Base-by-base conservation (phyloP, 37 sponge, comb jelly and placozoan genomes). In the Agelas oroides region DNA sequence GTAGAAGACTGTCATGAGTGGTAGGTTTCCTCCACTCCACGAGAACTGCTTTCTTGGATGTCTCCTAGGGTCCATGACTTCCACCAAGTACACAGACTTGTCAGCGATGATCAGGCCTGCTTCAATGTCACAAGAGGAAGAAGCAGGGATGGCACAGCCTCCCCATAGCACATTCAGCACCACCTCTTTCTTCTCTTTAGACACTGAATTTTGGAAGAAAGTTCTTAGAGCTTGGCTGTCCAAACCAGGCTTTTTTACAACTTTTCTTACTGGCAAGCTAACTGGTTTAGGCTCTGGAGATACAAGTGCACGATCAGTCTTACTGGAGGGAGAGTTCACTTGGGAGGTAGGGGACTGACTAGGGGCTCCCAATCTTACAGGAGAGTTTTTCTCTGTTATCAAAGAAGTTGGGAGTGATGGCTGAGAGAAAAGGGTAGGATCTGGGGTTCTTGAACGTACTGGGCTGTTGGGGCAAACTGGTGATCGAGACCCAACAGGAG, bases 81-180 rank as follows among this genome's bases (percentile, higher is more conserved):
- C 76, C 60, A 90, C 55, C 13, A 90, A 34, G 35, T 90, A 84
- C 53, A 90, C 37, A 2, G 76, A 76, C 24, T 27, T 78, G 79
- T 84, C 70, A 30, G 69, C 79, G 25, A 85, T 53, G 28, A 90
- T 19, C 30, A 80, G 60, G 8, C 75, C 80, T 17, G 31, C 61
- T 40, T 90, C 85, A 11, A 84, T 28, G 30, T 79, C 80, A 55
- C 70, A 66, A 24, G 40, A 53, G 25, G 81, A 53, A 28, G 70
- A 31, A 41, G 80, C 70, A 14, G 85, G 60, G 6, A 84, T 76
- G 21, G 27, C 53, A 19, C 72, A 41, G 2, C 59, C 59, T 33
- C 85, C 83, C 90, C 90, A 90, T 54, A 63, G 21, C 0, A 90
- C 70, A 56, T 59, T 70, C 85, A 90, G 56, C 27, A 90, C 52